Base-by-base conservation (phyloP, 2,113 vertebrate genomes). In the Dolichotis patagonum region DNA sequence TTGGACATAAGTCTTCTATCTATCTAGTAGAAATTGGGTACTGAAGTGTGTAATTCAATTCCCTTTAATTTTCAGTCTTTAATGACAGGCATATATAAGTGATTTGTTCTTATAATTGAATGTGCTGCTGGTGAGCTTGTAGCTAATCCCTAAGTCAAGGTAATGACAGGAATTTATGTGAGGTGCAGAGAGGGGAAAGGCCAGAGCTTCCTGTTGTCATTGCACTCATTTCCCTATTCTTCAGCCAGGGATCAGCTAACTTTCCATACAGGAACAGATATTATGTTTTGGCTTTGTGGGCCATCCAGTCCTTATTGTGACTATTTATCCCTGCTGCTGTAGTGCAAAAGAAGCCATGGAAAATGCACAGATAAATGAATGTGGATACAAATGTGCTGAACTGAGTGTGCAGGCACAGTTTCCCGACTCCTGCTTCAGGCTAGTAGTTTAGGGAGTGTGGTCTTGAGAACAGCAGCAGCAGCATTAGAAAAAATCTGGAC, bases 91-190 rank as follows among this genome's bases (percentile, higher is more conserved):
- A 65, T 97, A 92, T 88, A 95, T 96, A 96, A 96, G 95, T 93
- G 62, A 97, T 95, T 97, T 97, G 96, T 97, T 95, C 93, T 97
- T 96, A 94, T 97, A 96, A 91, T 94, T 98, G 97, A 95, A 95
- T 97, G 95, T 89, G 58, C 62, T 95, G 22, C 73, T 94, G 78
- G 49, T 91, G 88, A 97, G 81, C 52, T 88, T 84, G 90, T 46
- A 96, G 90, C 2, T 38, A 69, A 94, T 97, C 88, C 95, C 80
- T 52, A 95, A 97, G 13, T 95, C 65, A 84, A 62, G 88, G 49
- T 5, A 90, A 92, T 92, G 97, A 77, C 97, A 78, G 82, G 58
- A 83, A n/a, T 14, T 56, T 58, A 46, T 41, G 28, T 11, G 52
- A 91, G 38, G 11, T 46, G 46, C 24, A 56, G 69, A 56, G 62